These are phyloP conservation scores for Drosophila falleni DNA, from an alignment of 2,888 invertebrate species.

Conservation along the genomic window DNA sequence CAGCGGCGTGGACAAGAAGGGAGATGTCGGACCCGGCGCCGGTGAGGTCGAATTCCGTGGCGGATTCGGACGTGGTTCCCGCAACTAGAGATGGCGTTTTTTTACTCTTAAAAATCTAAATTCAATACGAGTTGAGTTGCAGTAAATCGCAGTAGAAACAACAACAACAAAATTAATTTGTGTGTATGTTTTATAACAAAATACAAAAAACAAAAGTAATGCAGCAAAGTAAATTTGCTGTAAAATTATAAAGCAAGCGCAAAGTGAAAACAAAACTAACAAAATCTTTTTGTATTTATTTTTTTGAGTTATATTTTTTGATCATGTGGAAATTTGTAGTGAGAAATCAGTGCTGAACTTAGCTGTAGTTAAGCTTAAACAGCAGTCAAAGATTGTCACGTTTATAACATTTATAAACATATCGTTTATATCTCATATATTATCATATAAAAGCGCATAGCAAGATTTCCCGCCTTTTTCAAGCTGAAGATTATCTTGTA, in stretches of 20 bases:
- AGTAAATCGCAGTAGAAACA: slow-evolving; percentile 43
- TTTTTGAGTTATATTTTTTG: slow-evolving; percentile 15
- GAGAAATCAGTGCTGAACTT: not conserved
- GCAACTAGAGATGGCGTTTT: slow-evolving; percentile 77
- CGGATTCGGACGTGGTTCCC: slow-evolving; percentile 91
- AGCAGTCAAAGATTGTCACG: not conserved
- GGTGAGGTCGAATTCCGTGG: slow-evolving; percentile 96
- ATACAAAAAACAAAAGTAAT: slow-evolving; percentile 8
- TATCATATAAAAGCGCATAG: too few species aligned
- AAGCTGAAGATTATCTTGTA: not conserved
- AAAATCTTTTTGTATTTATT: slow-evolving; percentile 8
- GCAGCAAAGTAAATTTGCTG: slow-evolving; percentile 23
- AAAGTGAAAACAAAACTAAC: slow-evolving; percentile 57
- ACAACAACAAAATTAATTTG: slow-evolving; percentile 30
- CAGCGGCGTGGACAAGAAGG: slow-evolving; percentile 94
- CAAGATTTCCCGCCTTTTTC: not conserved
- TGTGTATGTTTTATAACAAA: slow-evolving; percentile 64
- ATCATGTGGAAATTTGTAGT: not conserved
- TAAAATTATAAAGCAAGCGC: slow-evolving; percentile 62
- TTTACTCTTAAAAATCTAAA: slow-evolving; percentile 53
- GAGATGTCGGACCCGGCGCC: slow-evolving; percentile 98
- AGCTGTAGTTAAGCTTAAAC: not conserved
- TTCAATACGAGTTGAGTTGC: slow-evolving; percentile 33
- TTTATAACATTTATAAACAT: not conserved
- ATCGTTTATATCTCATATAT: too few species aligned